Conservation (phyloP, 1,140 invertebrate genomes). For the Drosophila elegans region DNA sequence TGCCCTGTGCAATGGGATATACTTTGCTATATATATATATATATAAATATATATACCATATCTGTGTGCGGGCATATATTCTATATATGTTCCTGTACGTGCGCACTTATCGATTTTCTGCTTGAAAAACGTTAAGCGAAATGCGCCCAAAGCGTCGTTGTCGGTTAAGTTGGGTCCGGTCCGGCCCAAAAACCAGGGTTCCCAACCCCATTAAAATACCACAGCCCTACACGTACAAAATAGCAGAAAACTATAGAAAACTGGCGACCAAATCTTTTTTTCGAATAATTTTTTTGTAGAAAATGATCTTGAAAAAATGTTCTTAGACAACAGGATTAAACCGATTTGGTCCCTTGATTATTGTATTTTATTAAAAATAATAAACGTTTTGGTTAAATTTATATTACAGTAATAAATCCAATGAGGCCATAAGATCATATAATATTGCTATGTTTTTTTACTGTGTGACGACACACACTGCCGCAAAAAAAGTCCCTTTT, state of each 20-base stretch:
- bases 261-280: neutral
- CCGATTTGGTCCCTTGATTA: too few relatives aligned
- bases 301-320: too few relatives aligned
- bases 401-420: neutral
- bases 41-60: conserved; percentile 11
- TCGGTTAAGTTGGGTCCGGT: conserved; percentile 38
- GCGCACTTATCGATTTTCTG: conserved; percentile 61
- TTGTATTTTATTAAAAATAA: too few relatives aligned
- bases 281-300: too few relatives aligned
- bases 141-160: conserved; percentile 53
- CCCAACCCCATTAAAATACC: conserved; percentile 9
- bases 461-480: conserved; percentile 4
- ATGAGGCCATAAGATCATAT: neutral
- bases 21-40: conserved; percentile 23
- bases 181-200: conserved; percentile 33
- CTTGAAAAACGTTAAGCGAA: conserved; percentile 59
- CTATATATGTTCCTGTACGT: conserved; percentile 53
- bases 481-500: conserved; percentile 16
- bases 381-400: too few relatives aligned
- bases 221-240: conserved; percentile 15
- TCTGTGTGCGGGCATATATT: conserved; percentile 23
- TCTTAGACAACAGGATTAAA: too few relatives aligned
- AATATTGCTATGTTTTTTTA: neutral
- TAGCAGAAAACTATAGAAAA: neutral
- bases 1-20: conserved; percentile 24